These are phyloP conservation scores for Heliornis fulica DNA, from an alignment of 2,113 vertebrate genomes.

Conservation along the genomic window DNA sequence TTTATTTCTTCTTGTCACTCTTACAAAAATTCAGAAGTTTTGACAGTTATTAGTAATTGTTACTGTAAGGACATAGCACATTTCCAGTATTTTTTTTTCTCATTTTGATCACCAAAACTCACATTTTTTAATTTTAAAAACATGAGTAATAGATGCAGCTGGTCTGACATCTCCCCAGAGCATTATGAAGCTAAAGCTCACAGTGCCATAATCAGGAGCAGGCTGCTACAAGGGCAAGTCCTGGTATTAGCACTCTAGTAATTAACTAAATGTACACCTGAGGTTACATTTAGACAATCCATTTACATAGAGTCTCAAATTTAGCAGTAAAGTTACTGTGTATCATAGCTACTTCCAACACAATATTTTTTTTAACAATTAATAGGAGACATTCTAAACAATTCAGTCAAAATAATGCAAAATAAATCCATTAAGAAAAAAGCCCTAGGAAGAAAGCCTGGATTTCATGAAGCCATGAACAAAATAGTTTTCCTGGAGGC, in stretches of 20 bases:
- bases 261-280: background rate
- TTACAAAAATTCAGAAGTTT: background rate
- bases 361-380: constrained; percentile 37
- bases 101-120: background rate
- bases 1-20: background rate
- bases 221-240: background rate
- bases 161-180: background rate
- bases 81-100: background rate
- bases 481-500: background rate
- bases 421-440: constrained; percentile 17
- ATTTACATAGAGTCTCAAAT: background rate
- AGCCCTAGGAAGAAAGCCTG: background rate
- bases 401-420: background rate
- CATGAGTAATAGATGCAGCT: background rate
- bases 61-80: background rate
- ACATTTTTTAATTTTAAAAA: background rate
- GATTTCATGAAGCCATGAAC: rapidly evolving
- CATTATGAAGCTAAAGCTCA: background rate
- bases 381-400: background rate
- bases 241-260: background rate
- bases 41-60: background rate
- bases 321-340: background rate
- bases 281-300: background rate
- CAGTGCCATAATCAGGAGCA: background rate
- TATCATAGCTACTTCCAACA: background rate